These are phyloP conservation scores for Myotis myotis DNA, from an alignment of 2,797 vertebrate genomes.

Conservation along the genomic window DNA sequence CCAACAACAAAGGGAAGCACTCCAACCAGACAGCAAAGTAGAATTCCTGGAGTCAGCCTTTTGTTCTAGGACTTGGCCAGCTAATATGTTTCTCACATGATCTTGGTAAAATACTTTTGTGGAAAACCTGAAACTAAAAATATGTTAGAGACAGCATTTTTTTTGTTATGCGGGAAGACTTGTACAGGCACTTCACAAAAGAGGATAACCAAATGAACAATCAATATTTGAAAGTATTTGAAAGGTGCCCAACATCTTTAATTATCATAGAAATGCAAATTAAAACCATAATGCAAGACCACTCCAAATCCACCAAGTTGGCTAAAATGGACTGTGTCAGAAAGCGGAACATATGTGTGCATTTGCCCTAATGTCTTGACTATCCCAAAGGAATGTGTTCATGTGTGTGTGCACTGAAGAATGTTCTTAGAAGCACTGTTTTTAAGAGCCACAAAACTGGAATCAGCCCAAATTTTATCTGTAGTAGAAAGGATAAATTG, in stretches of 20 bases:
- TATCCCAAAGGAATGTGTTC: background rate
- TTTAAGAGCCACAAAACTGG: background rate
- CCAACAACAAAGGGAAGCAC: background rate
- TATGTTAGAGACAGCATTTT: background rate
- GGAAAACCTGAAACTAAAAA: slow-evolving; percentile 36
- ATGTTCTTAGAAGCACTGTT: background rate
- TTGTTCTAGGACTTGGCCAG: background rate
- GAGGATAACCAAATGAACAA: background rate
- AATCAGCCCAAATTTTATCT: background rate
- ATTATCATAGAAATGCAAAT: slow-evolving; percentile 3
- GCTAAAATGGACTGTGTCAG: background rate
- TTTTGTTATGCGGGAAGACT: background rate
- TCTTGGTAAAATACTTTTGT: background rate
- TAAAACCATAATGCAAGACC: background rate
- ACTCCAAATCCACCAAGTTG: background rate
- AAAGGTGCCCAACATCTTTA: background rate
- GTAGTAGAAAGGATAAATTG: background rate
- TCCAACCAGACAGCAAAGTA: background rate
- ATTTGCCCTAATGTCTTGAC: background rate
- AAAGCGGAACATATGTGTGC: background rate
- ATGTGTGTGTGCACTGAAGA: background rate
- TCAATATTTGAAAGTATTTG: background rate
- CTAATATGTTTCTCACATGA: background rate
- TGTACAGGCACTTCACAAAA: background rate
- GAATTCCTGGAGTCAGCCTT: background rate